These are phyloP conservation scores for Karalla daura DNA, from an alignment of 2,797 vertebrate species.

Conservation along the genomic window DNA sequence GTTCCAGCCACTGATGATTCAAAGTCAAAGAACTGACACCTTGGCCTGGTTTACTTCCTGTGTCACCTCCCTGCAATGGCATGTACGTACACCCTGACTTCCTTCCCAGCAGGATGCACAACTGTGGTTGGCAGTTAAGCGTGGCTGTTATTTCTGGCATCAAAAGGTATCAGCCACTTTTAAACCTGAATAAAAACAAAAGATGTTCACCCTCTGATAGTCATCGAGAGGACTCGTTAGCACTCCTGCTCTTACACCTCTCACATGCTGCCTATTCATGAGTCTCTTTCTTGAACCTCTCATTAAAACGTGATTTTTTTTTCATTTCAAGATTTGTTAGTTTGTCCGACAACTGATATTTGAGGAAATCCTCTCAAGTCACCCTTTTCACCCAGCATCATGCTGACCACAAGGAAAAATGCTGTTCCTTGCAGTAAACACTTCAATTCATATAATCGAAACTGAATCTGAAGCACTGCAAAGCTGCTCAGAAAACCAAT, in stretches of 20 bases:
- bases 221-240: constrained; percentile 1
- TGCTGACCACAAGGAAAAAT: no score
- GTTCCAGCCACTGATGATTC: constrained; percentile 16
- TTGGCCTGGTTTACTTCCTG: constrained; percentile 63
- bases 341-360: not conserved
- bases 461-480: not conserved
- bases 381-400: no score
- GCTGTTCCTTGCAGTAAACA: no score
- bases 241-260: constrained; percentile 5
- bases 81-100: constrained; percentile 68
- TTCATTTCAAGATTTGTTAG: not conserved
- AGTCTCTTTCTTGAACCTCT: constrained; percentile 7
- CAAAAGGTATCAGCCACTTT: constrained; percentile 35
- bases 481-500: not conserved
- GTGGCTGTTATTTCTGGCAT: constrained; percentile 60
- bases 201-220: not conserved
- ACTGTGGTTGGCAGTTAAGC: constrained; percentile 48
- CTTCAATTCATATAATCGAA: no score
- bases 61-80: constrained; percentile 65
- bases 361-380: not conserved
- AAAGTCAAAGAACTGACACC: constrained; percentile 57
- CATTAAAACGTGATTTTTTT: not conserved
- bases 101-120: constrained; percentile 74
- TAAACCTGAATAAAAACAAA: constrained; percentile 33
- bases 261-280: not conserved